Base-by-base conservation (phyloP, 1,140 invertebrate species). In the Cataglyphis hispanica region DNA sequence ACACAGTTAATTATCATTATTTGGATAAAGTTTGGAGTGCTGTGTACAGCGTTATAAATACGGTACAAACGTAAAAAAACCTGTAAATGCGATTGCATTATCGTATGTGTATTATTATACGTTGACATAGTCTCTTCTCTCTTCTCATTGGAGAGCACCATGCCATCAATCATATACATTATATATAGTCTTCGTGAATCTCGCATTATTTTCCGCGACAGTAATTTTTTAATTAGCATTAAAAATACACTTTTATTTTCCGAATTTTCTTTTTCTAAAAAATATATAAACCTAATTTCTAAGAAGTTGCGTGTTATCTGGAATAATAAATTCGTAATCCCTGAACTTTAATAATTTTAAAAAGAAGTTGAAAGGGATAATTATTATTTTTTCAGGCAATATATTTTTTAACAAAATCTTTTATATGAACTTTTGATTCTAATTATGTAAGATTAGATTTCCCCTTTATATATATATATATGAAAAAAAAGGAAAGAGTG, bases 51-150 rank as follows among this genome's bases (percentile, higher is more conserved):
- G 87, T 94, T 83, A 94, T 93, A 94, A 94, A 93, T 92, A 93
- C 92, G 88, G 91, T 94, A 94, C 88, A 94, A 94, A 94, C 93
- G 92, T 93, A 93, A 93, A 94, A 61, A 94, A 93, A 92, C 90
- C 88, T 92, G 89, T 92, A 92, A 91, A 93, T 91, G 90, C 87
- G 87, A 91, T 78, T 93, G 91, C 91, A 92, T 92, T 90, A 87
- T 91, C 76, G 60, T 89, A 53, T 74, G 37, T 74, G 31, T 81
- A 50, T 63, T 66, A 67, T 70, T 70, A 72, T 86, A 90, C 72
- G 74, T 88, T 89, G 53, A 89, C 69, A 86, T 87, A 86, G 69
- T 87, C n/a, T n/a, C 34, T 25, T n/a, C 31, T 84, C 89, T 31
- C 43, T 16, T 6, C 25, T 81, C 72, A 86, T 89, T 66, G 72